Base-by-base conservation (phyloP, 2,888 invertebrate species). In the Xanthostigma xanthostigma region DNA sequence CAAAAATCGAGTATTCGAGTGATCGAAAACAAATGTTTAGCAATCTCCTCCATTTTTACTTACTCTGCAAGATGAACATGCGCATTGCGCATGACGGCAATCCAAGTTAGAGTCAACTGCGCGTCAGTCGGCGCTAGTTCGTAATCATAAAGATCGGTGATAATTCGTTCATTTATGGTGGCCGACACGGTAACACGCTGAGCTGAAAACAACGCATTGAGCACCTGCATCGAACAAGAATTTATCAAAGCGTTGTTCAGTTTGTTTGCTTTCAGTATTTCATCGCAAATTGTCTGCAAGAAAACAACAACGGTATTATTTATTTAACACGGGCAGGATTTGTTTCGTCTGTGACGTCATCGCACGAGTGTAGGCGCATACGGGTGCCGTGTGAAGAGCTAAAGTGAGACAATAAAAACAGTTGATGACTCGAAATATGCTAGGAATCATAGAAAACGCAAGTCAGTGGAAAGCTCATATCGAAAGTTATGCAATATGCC, bases 1-100 rank as follows among this genome's bases (percentile, higher is more conserved):
- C 6, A 6, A 27, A 27, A 27, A 27, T 27, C 5, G 27, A 27
- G 27, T 27, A 27, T 27, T 27, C 27, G 6, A 27, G 27, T 6
- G 5, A 27, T 6, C 27, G 27, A 27, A 27, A 27, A 1, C 27
- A 27, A 27, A 27, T 27, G 27, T 27, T 3, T 27, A 6, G 27
- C 27, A 27, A 27, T 27, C 36, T 48, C 14, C 41, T 13, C 9
- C 5, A 34, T 37, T 45, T 14, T 37, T 27, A 27, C 66, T 68
- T 60, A 82, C 73, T 69, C 66, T 10, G 79, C 76, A 34, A 90
- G 67, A 63, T 83, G 84, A 0, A 79, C 71, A 56, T 82, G 79
- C 0, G 83, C 92, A 62, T 88, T 83, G 58, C 89, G 86, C 70
- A 93, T 74, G 0, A 87, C 86, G n/a, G 81, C 79, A 46, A 91